Conservation (phyloP, 2,113 vertebrate genomes). For the Corynorhinus townsendii region DNA sequence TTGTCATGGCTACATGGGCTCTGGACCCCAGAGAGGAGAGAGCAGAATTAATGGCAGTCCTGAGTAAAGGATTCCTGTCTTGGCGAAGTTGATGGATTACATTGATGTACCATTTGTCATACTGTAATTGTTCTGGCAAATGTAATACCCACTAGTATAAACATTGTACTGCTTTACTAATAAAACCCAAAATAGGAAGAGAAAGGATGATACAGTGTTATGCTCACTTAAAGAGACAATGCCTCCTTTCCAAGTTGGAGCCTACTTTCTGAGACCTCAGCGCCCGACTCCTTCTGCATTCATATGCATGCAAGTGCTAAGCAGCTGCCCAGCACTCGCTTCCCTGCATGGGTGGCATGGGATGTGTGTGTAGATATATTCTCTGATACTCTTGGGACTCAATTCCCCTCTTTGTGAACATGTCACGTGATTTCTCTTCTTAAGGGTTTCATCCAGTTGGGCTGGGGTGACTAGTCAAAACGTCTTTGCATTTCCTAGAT, state of each 20-base stretch:
- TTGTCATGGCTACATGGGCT: conserved; percentile 96
- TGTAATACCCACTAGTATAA: conserved; percentile 99
- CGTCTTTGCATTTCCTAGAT: background rate
- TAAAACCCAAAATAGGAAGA: conserved; percentile 93
- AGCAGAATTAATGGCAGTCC: conserved; percentile 95
- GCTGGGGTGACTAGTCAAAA: background rate
- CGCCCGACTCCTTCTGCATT: accelerated
- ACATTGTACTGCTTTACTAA: conserved; percentile 96
- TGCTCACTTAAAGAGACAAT: conserved; percentile 91
- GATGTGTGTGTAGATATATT: background rate
- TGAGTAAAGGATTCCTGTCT: conserved; percentile 99
- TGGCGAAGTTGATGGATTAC: conserved; percentile 95
- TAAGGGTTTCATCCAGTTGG: background rate
- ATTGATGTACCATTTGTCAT: conserved; percentile 99
- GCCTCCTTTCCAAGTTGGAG: conserved; percentile 76
- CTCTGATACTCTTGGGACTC: background rate
- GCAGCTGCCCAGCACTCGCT: background rate
- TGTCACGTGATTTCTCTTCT: background rate
- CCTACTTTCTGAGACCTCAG: conserved; percentile 17
- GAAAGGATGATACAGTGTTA: conserved; percentile 92
- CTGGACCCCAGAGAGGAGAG: conserved; percentile 94
- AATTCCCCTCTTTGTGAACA: background rate
- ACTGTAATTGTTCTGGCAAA: conserved; percentile 99
- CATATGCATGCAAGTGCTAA: accelerated
- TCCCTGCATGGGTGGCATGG: background rate